These are phyloP conservation scores for Catharus minimus DNA, from an alignment of 2,113 vertebrate species.

Conservation along the genomic window DNA sequence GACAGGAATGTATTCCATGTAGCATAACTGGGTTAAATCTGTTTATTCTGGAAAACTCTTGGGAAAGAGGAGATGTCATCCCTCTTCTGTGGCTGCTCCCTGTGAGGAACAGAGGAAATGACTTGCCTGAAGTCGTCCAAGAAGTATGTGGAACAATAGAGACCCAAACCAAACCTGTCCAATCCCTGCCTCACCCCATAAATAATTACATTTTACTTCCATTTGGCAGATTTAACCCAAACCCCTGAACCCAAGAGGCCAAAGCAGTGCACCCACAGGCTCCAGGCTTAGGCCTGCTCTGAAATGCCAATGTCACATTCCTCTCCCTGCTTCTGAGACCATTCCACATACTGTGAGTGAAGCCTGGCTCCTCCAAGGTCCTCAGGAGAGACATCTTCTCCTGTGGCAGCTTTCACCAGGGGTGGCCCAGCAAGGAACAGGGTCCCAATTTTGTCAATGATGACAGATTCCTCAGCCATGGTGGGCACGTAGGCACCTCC, in stretches of 20 bases:
- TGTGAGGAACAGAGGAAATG: neutral
- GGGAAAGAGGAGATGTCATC: neutral
- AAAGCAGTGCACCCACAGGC: neutral
- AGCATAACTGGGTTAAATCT: neutral
- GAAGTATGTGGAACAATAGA: neutral
- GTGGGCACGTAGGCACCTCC: constrained; percentile 86
- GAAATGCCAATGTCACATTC: neutral
- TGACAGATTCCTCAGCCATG: constrained; percentile 84
- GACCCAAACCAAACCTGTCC: neutral
- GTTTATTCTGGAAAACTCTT: neutral
- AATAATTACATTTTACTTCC: neutral
- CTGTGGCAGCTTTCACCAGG: constrained; percentile 88
- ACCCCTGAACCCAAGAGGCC: rapidly evolving
- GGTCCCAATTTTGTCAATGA: constrained; percentile 83
- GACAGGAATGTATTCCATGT: neutral
- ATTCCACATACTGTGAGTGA: constrained; percentile 75
- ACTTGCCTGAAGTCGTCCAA: neutral
- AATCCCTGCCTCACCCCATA: neutral
- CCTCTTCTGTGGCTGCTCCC: neutral
- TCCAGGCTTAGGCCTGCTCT: neutral
- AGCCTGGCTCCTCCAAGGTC: constrained; percentile 84
- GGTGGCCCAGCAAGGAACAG: constrained; percentile 87
- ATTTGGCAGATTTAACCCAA: neutral
- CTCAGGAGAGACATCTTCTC: constrained; percentile 83
- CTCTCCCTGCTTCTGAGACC: neutral